Conservation (phyloP, 2,888 invertebrate species). For the Acrocera orbiculus region DNA sequence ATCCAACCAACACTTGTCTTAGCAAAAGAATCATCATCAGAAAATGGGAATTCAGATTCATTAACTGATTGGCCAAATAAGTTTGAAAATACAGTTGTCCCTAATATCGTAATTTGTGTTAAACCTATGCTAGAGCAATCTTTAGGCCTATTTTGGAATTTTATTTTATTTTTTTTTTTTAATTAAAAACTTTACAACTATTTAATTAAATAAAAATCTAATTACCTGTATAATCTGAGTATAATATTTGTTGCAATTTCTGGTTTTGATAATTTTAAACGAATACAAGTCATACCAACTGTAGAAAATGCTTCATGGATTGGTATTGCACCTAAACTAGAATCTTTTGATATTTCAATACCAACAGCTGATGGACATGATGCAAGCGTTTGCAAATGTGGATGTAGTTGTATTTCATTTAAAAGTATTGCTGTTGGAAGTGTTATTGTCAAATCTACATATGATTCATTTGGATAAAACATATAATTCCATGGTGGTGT, state of each 20-base stretch:
- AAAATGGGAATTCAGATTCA: constrained; percentile 9
- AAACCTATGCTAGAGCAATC: constrained; percentile 82
- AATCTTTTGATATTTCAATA: constrained; percentile 68
- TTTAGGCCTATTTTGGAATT: constrained; percentile 50
- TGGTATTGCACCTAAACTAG: constrained; percentile 58
- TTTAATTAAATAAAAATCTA: too few species aligned
- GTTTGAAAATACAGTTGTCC: constrained; percentile 69
- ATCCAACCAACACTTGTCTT: constrained; percentile 65
- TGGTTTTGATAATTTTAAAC: constrained; percentile 62
- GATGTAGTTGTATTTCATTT: constrained; percentile 73
- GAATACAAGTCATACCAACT: constrained; percentile 73
- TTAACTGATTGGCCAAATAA: constrained; percentile 13
- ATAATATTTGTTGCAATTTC: constrained; percentile 74
- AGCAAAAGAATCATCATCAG: constrained; percentile 28
- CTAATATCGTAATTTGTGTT: constrained; percentile 69
- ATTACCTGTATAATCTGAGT: constrained; percentile 32
- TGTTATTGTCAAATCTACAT: constrained; percentile 70
- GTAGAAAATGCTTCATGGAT: constrained; percentile 73
- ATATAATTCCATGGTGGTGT: constrained; percentile 93
- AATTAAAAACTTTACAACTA: too few species aligned
- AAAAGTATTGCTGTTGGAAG: constrained; percentile 77
- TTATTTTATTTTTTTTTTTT: too few species aligned
- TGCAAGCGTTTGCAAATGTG: constrained; percentile 66
- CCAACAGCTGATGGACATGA: constrained; percentile 81
- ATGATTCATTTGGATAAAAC: constrained; percentile 79